phyloP scores from a whole-genome alignment of 2,113 vertebrate species.

The Turnix velox region DNA sequence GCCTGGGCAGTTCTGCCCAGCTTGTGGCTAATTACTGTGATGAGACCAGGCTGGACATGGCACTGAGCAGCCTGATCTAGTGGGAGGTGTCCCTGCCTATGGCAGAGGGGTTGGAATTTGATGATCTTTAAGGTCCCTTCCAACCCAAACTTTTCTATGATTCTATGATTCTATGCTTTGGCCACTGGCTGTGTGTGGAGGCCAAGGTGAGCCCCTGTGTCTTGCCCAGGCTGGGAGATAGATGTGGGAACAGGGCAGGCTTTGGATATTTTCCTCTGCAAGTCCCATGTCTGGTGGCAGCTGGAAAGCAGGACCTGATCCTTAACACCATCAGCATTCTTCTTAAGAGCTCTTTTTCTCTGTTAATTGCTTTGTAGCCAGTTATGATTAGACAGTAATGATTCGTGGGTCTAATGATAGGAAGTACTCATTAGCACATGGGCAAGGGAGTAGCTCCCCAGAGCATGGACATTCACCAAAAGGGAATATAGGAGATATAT shows the following conservation, averaged over 20 bases:
- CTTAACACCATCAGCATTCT: not conserved
- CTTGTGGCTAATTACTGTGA: rapidly evolving
- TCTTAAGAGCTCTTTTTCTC: not conserved
- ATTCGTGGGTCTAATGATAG: not conserved
- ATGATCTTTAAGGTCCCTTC: no score
- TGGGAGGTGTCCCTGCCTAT: no score
- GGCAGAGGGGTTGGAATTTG: no score
- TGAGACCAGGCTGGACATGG: not conserved
- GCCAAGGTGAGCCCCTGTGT: not conserved
- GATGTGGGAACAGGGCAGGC: not conserved
- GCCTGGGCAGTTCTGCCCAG: not conserved
- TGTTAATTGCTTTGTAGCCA: constrained; percentile 1
- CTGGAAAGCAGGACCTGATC: not conserved
- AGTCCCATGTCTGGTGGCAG: not conserved
- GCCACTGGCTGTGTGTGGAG: rapidly evolving
- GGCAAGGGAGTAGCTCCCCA: constrained; percentile 13
- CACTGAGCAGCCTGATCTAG: no score
- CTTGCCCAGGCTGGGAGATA: not conserved
- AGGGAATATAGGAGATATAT: not conserved
- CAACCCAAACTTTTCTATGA: no score
- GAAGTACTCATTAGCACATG: constrained; percentile 4
- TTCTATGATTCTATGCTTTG: no score
- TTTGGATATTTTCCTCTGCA: rapidly evolving
- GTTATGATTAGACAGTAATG: constrained; percentile 18
- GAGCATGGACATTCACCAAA: not conserved